Evolutionary conservation across 37 sponge, comb jelly and placozoan species (phyloP).

Genomic region (Aplysina aerophoba): DNA sequence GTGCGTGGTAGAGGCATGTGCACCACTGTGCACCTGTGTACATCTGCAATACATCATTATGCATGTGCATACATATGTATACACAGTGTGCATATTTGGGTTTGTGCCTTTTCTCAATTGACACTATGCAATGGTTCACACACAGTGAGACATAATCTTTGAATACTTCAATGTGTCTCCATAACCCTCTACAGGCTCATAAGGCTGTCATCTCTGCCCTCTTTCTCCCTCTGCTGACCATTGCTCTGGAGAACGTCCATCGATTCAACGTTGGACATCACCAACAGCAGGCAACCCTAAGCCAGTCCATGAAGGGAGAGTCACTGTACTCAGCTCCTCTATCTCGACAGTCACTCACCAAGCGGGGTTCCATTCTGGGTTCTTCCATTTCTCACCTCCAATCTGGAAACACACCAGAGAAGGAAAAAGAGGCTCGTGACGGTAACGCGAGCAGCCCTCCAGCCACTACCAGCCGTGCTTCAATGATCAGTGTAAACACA

Average conservation of each 20-base stretch:
- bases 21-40: background rate
- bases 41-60: background rate
- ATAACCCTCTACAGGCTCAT: slow-evolving; percentile 39
- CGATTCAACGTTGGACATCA: slow-evolving; percentile 59
- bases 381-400: background rate
- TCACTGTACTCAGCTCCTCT: background rate
- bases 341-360: background rate
- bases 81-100: background rate
- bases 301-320: background rate
- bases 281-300: background rate
- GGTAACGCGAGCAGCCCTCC: too few relatives aligned
- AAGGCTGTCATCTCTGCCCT: slow-evolving; percentile 75
- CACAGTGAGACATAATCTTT: too few relatives aligned
- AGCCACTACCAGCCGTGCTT: too few relatives aligned
- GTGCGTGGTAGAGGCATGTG: too few relatives aligned
- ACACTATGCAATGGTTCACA: too few relatives aligned
- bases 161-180: slow-evolving; percentile 23
- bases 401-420: too few relatives aligned
- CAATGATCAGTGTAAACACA: background rate
- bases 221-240: slow-evolving; percentile 85
- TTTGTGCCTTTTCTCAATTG: slow-evolving; percentile 1
- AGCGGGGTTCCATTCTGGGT: background rate
- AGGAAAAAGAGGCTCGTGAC: too few relatives aligned
- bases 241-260: slow-evolving; percentile 65
- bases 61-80: background rate